phyloP scores from a whole-genome alignment of 2,113 vertebrate species.

The Natator depressus region DNA sequence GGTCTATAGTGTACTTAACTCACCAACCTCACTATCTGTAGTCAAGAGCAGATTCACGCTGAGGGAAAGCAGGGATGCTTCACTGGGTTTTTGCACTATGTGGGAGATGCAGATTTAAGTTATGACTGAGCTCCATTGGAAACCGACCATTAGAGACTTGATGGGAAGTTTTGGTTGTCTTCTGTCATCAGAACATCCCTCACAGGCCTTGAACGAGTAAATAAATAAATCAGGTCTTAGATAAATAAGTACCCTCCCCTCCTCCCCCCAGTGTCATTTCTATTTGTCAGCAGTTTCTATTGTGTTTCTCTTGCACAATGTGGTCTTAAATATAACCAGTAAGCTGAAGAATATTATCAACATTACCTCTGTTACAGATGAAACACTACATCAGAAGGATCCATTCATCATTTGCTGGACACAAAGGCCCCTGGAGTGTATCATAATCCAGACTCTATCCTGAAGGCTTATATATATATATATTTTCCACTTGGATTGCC shows the following conservation, averaged over 20 bases:
- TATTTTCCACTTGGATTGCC: background rate
- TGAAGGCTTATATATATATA: background rate
- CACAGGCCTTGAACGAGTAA: conserved; percentile 23
- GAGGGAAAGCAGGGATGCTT: background rate
- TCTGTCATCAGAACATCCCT: conserved; percentile 12
- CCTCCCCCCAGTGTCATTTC: background rate
- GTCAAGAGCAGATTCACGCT: background rate
- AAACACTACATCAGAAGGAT: background rate
- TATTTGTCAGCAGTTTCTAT: background rate
- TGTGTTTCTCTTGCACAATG: background rate
- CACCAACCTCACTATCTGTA: background rate
- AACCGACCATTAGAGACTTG: background rate
- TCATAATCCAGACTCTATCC: background rate
- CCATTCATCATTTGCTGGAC: background rate
- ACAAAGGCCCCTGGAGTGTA: background rate
- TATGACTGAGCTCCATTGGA: background rate
- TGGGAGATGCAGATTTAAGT: background rate
- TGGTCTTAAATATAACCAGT: background rate
- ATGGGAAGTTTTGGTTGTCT: background rate
- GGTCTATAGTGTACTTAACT: background rate
- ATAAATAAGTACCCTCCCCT: conserved; percentile 1
- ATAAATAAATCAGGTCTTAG: background rate
- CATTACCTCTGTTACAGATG: background rate
- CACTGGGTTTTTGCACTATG: background rate
- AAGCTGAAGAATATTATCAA: background rate